Base-by-base conservation (phyloP, 2,888 invertebrate species). In the Euplagia quadripunctaria region DNA sequence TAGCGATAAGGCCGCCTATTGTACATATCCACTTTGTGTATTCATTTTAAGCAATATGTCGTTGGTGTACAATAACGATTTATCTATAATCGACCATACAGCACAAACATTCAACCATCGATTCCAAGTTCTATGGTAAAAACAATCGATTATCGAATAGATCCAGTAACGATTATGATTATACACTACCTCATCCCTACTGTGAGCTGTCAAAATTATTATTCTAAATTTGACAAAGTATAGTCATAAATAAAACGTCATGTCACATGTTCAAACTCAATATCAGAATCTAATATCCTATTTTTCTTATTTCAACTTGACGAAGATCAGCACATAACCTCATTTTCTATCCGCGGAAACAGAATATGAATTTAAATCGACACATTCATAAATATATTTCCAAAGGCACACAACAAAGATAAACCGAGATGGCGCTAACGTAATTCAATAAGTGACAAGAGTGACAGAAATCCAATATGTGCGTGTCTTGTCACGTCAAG, bases 401-500 rank as follows among this genome's bases (percentile, higher is more conserved):
- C 68, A 64, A 75, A 43, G 31, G 61, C 43, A 71, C 75, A 79
- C 73, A 76, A 82, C 80, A 82, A 81, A 78, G 75, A 69, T 70
- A 71, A 76, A 77, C 77, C 74, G 69, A 72, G 72, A 71, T 75
- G 78, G 63, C 73, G 73, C 74, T 75, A 75, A 79, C 74, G 78
- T 82, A 82, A 84, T 85, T 83, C 87, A 84, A 87, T 86, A 86
- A 85, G 79, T 85, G 90, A 85, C 89, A 86, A 79, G 82, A 84
- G 82, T 82, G 86, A 82, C 86, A 86, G 83, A 88, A 88, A 90
- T 90, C 87, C 89, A 90, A 91, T 91, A 90, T 87, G 84, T 82
- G 82, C 85, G 83, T 85, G 87, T 85, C 87, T 80, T 80, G 87
- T 87, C 90, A 87, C 83, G 85, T 85, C 85, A 84, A 67, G 42